Evolutionary conservation across 2,113 vertebrate genomes (phyloP).

Genomic region (Drymodes brunneopygia): DNA sequence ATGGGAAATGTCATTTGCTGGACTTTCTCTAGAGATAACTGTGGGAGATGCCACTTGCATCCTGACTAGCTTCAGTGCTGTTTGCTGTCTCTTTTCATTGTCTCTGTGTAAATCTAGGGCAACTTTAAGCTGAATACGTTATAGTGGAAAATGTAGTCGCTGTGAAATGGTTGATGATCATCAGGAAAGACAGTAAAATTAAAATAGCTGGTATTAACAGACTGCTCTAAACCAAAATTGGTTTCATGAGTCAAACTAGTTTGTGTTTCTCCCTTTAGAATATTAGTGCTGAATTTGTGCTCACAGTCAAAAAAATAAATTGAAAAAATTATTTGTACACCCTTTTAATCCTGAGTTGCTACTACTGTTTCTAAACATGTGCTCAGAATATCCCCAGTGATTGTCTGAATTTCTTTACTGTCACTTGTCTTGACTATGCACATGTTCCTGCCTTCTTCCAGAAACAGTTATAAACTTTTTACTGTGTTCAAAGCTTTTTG

Average conservation of each 20-base stretch:
- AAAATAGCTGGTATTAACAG: neutral
- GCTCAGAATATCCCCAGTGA: neutral
- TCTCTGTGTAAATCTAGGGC: neutral
- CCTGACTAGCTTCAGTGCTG: neutral
- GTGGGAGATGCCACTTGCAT: neutral
- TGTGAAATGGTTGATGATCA: neutral
- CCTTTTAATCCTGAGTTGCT: neutral
- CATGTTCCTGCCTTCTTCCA: neutral
- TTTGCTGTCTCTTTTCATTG: neutral
- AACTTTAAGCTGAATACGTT: too few relatives aligned
- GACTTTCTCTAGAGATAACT: neutral
- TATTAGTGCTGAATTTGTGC: neutral
- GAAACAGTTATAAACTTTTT: neutral
- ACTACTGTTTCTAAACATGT: neutral
- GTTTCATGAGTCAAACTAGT: neutral
- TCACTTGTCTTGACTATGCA: neutral
- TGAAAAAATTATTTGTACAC: rapidly evolving
- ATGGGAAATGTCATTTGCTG: neutral
- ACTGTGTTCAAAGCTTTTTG: neutral
- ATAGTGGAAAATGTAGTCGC: neutral
- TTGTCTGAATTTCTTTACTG: neutral
- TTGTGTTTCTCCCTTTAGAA: neutral
- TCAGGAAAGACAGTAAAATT: neutral
- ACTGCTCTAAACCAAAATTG: neutral
- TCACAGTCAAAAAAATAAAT: neutral